Base-by-base conservation (phyloP, 2,888 invertebrate species). In the Sarcophaga variegata region DNA sequence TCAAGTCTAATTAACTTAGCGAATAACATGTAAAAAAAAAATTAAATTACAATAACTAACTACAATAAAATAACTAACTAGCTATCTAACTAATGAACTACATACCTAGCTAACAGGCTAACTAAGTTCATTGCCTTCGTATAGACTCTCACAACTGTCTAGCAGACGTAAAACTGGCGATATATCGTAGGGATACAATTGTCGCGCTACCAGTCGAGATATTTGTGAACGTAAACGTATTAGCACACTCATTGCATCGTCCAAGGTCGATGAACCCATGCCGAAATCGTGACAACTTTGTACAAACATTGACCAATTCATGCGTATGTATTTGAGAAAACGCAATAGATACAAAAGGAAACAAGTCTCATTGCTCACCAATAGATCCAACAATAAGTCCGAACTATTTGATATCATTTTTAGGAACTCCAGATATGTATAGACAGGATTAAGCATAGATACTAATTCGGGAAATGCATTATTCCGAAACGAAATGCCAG, bases 311-410 rank as follows among this genome's bases (percentile, higher is more conserved):
- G 96, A 94, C 97, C 97, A 98, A 92, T 97, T 97, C 89, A 96
- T 95, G 88, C 96, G 95, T 3, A 97, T 96, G 94, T 97, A 97
- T 91, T 98, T 98, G 81, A 98, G 94, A 92, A 97, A 96, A 90
- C 97, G 94, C 88, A 98, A 94, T 89, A 98, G 94, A 93, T 98
- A 98, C 60, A 98, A 93, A 79, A 98, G 94, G 92, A 98, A 98
- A 93, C 97, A 98, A 3, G 98, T 98, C 93, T 98, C 98, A 90
- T 97, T 98, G 91, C 97, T 97, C 20, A 98, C 97, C 88, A 98
- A 95, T 91, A 97, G 96, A 93, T 98, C 98, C 20, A 98, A 93
- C 66, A 98, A 93, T 2, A 97, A 96, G 91, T 96, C 96, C 8
- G 96, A 96, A 91, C 97, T 97, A 90, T 97, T 96, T 66, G 97